Evolutionary conservation across 1,140 invertebrate species (phyloP), one percentile per base, ranked within the genome.

Genomic region (Schlechtendalia chinensis): DNA sequence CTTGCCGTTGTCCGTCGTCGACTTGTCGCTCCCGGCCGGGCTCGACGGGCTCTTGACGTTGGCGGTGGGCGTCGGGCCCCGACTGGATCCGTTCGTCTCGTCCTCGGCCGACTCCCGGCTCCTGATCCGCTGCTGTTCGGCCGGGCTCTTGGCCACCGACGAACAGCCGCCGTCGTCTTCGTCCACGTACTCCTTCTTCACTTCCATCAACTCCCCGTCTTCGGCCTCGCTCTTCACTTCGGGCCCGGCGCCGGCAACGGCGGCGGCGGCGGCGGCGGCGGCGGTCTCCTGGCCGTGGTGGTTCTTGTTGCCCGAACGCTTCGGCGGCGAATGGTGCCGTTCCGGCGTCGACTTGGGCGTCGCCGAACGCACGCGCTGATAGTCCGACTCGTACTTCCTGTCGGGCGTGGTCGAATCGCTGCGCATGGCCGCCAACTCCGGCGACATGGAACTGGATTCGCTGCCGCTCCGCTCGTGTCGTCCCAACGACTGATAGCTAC

Each of bases 401-500:
- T 93, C 92, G 0, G 93, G 93, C 16, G 92, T 93, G 81, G 93
- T 88, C 14, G 92, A 89, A 80, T 93, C 92, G 8, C 92, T 89
- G 81, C 92, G 87, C 82, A 91, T 92, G 16, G 75, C 91, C 90
- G 12, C 91, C 91, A 67, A 87, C 83, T 94, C 93, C 0, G 75
- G 75, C 1, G 92, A 94, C 86, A 94, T 91, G 11, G 93, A 94
- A 85, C 93, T 94, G 1, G 93, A 94, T 16, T 93, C 93, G 84
- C 93, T 94, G 82, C 93, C 88, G 83, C 94, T 93, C 17, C 93
- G 87, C 47, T 92, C 89, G 16, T 89, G 89, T 65, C 88, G 91
- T 81, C 72, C 72, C 1, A 79, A 83, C 86, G 83, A 84, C 87
- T 82, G 74, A 72, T 85, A 81, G 47, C 63, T 81, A 0, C 81